Percentiles rank a stretch among this genome's conserved stretches.
phyloP scores from a whole-genome alignment of 2,888 invertebrate genomes.

The Sympetrum striolatum region DNA sequence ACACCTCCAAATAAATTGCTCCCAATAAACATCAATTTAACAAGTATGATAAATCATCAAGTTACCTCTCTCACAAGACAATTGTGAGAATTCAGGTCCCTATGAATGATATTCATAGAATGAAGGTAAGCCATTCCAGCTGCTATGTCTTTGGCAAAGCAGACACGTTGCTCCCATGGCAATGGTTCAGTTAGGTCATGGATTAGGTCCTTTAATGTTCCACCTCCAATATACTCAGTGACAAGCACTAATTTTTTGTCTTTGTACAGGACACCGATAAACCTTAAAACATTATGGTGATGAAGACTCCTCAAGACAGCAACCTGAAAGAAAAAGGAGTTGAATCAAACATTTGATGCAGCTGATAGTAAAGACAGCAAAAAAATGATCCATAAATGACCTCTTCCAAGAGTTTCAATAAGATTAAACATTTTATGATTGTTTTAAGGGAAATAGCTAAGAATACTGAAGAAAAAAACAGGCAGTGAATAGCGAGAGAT shows the following conservation, averaged over 20 bases:
- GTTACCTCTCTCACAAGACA: slow-evolving; percentile 84
- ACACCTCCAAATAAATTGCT: too few species aligned
- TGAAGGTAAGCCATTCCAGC: slow-evolving; percentile 94
- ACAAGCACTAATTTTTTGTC: slow-evolving; percentile 90
- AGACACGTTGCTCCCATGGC: slow-evolving; percentile 81
- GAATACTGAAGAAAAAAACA: too few species aligned
- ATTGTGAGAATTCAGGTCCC: slow-evolving; percentile 95
- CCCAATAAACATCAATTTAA: too few species aligned
- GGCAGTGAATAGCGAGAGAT: too few species aligned
- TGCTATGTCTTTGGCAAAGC: slow-evolving; percentile 90
- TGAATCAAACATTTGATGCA: not conserved
- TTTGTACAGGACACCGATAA: slow-evolving; percentile 92
- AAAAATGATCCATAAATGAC: too few species aligned
- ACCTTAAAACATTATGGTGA: slow-evolving; percentile 88
- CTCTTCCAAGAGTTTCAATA: too few species aligned
- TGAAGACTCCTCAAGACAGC: slow-evolving; percentile 88
- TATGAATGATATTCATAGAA: slow-evolving; percentile 92
- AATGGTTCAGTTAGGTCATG: slow-evolving; percentile 75
- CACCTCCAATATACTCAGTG: slow-evolving; percentile 92
- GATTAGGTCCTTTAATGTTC: slow-evolving; percentile 84
- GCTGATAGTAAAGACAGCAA: too few species aligned
- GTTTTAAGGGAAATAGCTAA: too few species aligned
- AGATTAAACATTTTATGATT: too few species aligned
- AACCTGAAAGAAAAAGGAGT: slow-evolving; percentile 65
- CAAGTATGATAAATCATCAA: not conserved